Evolutionary conservation across 2,113 vertebrate genomes (phyloP).

Genomic region (Rhinogobius similis): DNA sequence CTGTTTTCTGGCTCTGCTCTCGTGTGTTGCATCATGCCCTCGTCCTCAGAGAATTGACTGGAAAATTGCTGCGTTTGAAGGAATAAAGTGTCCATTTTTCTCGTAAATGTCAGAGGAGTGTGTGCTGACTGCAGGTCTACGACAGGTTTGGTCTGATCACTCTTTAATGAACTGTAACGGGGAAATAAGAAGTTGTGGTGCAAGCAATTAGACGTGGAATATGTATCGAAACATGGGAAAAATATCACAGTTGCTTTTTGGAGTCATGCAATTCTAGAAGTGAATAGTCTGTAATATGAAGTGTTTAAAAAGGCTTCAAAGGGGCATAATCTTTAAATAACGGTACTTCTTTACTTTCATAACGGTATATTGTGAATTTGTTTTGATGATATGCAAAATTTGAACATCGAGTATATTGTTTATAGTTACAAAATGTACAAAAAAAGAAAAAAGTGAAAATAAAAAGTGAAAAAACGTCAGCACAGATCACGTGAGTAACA

Average conservation of each 20-base stretch:
- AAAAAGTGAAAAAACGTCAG: no score
- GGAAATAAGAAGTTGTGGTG: neutral
- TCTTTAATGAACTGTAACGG: neutral
- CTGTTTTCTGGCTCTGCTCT: neutral
- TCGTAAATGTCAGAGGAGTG: conserved; percentile 39
- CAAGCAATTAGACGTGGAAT: neutral
- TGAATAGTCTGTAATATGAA: neutral
- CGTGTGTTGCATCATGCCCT: neutral
- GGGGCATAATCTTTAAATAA: no score
- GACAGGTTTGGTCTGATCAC: neutral
- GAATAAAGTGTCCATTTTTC: conserved; percentile 28
- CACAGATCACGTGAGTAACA: no score
- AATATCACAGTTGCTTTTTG: neutral
- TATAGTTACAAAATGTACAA: no score
- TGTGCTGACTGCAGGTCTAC: conserved; percentile 32
- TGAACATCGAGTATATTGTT: no score
- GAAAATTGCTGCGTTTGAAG: conserved; percentile 20
- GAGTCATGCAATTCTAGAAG: neutral
- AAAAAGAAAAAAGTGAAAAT: no score
- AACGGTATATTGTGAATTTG: no score
- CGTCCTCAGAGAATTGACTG: conserved; percentile 10
- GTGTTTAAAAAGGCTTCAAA: no score
- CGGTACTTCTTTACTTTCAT: no score
- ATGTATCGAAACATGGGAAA: neutral
- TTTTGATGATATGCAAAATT: no score